Base-by-base conservation (phyloP, 2,888 invertebrate genomes). In the Drosophila lutescens region DNA sequence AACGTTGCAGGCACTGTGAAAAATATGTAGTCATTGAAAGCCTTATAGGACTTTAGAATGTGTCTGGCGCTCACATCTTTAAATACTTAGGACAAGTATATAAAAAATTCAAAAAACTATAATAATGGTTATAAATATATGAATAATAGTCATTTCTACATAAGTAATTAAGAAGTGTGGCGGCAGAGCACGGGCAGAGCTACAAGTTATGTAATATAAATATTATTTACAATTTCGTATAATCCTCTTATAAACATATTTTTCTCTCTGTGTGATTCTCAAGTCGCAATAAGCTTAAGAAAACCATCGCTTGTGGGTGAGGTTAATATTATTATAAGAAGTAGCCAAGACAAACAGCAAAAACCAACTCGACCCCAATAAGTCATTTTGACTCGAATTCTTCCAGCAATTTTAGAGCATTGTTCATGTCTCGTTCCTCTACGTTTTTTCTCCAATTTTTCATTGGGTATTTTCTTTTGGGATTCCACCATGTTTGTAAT, bases 401-500 rank as follows among this genome's bases (percentile, higher is more conserved):
- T 34, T 65, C 44, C 66, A 36, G 65, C 66, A 53, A 66, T 46
- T 65, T 41, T 26, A 41, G 47, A 49, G 47, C 47, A 62, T 46
- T 65, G 65, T 65, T 30, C 15, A 60, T 10, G 46, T 26, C 63
- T 38, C 30, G 26, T 15, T 26, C 8, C 30, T 2, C 46, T 15
- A 15, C 2, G 10, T 59, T 60, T 26, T 23, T 43, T 15, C 12
- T n/a, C 26, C 20, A 26, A 12, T 62, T 44, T 36, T 51, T 13
- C 43, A 43, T 50, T 63, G 49, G 17, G 43, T 15, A 12, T 12
- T 13, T 56, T 47, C 10, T 17, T 41, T 57, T 9, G 9, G 38
- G 12, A 15, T 23, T 61, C 65, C 49, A 43, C 36, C 68, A 67
- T 67, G 63, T 86, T 79, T 79, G 80, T 86, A 80, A 86, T 80